phyloP scores from a whole-genome alignment of 2,113 vertebrate genomes.

The Malurus elegans region DNA sequence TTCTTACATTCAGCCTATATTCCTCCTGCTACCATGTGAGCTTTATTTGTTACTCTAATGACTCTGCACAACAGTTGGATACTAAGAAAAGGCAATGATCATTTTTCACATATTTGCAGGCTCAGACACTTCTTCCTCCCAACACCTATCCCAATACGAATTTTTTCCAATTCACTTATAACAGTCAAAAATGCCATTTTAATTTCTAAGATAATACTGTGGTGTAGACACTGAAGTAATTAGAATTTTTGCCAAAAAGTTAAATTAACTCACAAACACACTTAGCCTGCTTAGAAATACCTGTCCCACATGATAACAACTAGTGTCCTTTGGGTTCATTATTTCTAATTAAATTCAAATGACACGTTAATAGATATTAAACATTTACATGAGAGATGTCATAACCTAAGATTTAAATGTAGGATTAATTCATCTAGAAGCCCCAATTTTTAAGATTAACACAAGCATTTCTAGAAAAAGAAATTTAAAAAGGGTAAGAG shows the following conservation, averaged over 20 bases:
- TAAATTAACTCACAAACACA: background rate
- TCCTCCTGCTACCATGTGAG: background rate
- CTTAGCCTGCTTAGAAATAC: background rate
- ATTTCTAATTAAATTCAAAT: constrained; percentile 44
- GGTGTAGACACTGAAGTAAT: background rate
- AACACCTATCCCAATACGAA: background rate
- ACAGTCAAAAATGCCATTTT: background rate
- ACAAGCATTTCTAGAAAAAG: background rate
- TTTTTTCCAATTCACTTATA: background rate
- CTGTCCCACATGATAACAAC: background rate
- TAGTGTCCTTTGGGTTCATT: background rate
- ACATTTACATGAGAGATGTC: background rate
- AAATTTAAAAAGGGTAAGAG: background rate
- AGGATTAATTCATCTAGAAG: constrained; percentile 12
- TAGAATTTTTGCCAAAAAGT: background rate
- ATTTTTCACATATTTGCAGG: background rate
- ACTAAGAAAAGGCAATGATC: background rate
- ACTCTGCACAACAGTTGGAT: background rate
- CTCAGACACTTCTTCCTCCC: background rate
- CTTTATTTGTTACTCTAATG: background rate
- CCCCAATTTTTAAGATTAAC: background rate
- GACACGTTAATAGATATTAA: background rate
- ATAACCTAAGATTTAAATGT: constrained; percentile 1
- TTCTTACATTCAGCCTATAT: background rate
- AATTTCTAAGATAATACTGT: background rate